A percentile compares a stretch with the other conserved stretches of the same genome.
These are phyloP conservation scores for Arnoldichthys spilopterus DNA, from an alignment of 2,797 vertebrate genomes.

Conservation along the genomic window DNA sequence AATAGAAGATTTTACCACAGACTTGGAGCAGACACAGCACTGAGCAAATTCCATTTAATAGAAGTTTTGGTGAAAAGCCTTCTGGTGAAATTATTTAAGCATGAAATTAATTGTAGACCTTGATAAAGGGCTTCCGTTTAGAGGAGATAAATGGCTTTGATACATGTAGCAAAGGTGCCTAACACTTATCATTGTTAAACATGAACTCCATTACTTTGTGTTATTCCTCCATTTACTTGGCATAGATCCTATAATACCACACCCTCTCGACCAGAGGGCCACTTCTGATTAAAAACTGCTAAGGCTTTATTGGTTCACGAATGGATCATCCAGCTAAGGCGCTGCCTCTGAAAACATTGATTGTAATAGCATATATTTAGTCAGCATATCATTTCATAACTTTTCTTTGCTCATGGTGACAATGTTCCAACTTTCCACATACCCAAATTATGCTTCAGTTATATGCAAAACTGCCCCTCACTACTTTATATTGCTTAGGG, in stretches of 20 bases:
- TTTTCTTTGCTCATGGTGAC: not conserved
- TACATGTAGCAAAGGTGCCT: constrained; percentile 42
- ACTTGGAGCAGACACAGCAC: constrained; percentile 10
- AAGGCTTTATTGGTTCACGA: not conserved
- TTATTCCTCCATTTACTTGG: constrained; percentile 16
- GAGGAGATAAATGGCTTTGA: constrained; percentile 49
- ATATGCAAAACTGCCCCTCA: not conserved
- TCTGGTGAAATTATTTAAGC: constrained; percentile 48
- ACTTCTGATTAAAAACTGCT: constrained; percentile 9
- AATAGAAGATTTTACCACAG: no score
- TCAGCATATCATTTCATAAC: not conserved
- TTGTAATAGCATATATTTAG: constrained; percentile 3
- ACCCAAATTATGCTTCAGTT: not conserved
- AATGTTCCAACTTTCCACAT: not conserved
- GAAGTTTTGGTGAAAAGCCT: constrained; percentile 32
- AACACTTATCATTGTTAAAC: constrained; percentile 36
- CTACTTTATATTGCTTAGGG: not conserved
- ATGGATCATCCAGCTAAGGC: not conserved
- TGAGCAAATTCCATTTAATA: constrained; percentile 39
- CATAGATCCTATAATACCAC: not conserved
- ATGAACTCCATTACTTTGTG: constrained; percentile 27
- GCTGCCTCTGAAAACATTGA: not conserved
- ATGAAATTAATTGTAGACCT: constrained; percentile 56
- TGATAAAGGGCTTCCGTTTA: constrained; percentile 46
- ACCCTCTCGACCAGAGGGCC: not conserved